Evolutionary conservation across 2,888 invertebrate species (phyloP).

Genomic region (Eupelmus urozonus): DNA sequence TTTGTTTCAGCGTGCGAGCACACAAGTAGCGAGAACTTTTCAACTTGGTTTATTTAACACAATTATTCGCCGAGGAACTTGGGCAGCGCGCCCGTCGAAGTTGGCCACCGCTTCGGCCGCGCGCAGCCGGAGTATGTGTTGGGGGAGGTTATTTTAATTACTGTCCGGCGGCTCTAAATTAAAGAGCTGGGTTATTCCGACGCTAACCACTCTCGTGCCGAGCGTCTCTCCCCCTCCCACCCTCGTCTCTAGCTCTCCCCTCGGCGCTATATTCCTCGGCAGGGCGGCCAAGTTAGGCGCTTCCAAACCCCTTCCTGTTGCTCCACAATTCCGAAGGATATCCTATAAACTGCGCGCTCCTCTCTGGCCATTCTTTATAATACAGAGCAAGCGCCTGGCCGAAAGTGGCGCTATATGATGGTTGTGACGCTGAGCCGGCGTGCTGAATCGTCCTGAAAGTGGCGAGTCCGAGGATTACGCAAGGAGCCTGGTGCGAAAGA

Average conservation of each 20-base stretch:
- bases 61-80: constrained; percentile 49
- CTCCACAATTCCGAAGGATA: constrained; percentile 19
- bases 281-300: constrained; percentile 5
- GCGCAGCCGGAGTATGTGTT: constrained; percentile 68
- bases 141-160: constrained; percentile 77
- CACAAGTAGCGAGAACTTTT: constrained; percentile 38
- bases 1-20: constrained; percentile 31
- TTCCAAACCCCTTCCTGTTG: constrained; percentile 16
- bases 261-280: not conserved
- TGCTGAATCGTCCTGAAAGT: constrained; percentile 73
- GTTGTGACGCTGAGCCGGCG: constrained; percentile 73
- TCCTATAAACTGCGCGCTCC: constrained; percentile 59
- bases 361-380: constrained; percentile 56
- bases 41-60: constrained; percentile 49
- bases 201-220: constrained; percentile 65
- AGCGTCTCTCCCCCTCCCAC: constrained; percentile 58
- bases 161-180: constrained; percentile 76
- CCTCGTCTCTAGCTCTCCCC: constrained; percentile 46
- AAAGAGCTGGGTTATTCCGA: constrained; percentile 76
- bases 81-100: constrained; percentile 48
- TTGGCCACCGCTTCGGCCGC: constrained; percentile 73
- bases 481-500: constrained; percentile 58
- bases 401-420: constrained; percentile 68
- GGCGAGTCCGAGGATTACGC: constrained; percentile 67
- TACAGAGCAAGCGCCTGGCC: constrained; percentile 61